A percentile compares a stretch with the other conserved stretches of the same genome.
Evolutionary conservation across 2,113 vertebrate species (phyloP).

Genomic region (rat (Rattus norvegicus)): GRCr8 NC_086022.1:178375501-178376000

Average conservation of each 20-base stretch:
- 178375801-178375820: slow-evolving; percentile 77
- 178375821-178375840: slow-evolving; percentile 65
- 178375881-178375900: slow-evolving; percentile 38
- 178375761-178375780: slow-evolving; percentile 80
- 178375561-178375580: fast-evolving
- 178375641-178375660: slow-evolving; percentile 72
- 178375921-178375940: slow-evolving; percentile 20
- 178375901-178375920: slow-evolving; percentile 15
- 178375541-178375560: not conserved
- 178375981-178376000: too few relatives aligned
- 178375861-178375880: slow-evolving; percentile 43
- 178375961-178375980: not conserved
- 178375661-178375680: slow-evolving; percentile 71
- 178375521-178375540: not conserved
- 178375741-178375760: slow-evolving; percentile 59
- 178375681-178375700: slow-evolving; percentile 70
- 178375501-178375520: fast-evolving
- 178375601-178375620: not conserved
- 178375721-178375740: slow-evolving; percentile 76
- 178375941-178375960: slow-evolving; percentile 32
- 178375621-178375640: slow-evolving; percentile 58
- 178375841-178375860: slow-evolving; percentile 58
- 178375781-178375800: slow-evolving; percentile 76
- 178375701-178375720: slow-evolving; percentile 66
- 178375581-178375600: not conserved